A percentile compares a stretch with the other conserved stretches of the same genome.
These are phyloP conservation scores for Parauchenoglanis ngamensis DNA, from an alignment of 2,797 vertebrate species.

Conservation along the genomic window DNA sequence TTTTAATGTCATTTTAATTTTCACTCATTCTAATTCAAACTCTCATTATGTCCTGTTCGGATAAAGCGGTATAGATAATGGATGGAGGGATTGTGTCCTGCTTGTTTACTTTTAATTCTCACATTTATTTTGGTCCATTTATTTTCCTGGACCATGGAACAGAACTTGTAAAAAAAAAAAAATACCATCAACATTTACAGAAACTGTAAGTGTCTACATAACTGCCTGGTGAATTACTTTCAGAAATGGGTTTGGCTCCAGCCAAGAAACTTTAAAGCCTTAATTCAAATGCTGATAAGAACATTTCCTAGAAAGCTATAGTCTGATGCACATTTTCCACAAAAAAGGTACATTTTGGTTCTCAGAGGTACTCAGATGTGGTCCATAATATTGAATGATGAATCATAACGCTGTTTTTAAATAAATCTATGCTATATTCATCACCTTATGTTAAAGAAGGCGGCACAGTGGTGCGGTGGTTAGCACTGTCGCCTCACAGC, in stretches of 20 bases:
- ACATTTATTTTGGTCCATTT: not conserved
- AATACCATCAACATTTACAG: not conserved
- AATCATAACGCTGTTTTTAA: not conserved
- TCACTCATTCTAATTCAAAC: not conserved
- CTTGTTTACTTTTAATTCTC: not conserved
- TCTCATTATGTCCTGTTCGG: not conserved
- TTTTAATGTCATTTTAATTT: not conserved
- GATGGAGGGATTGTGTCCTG: too few relatives aligned
- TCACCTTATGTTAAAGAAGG: too few relatives aligned
- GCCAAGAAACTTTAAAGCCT: not conserved
- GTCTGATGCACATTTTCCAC: not conserved
- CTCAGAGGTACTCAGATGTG: too few relatives aligned
- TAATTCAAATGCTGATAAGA: not conserved
- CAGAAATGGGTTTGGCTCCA: not conserved
- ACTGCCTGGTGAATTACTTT: not conserved
- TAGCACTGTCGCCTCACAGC: too few relatives aligned
- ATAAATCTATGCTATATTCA: not conserved
- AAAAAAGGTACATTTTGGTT: not conserved
- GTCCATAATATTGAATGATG: not conserved
- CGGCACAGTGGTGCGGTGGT: too few relatives aligned
- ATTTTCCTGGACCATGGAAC: not conserved
- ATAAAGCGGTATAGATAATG: too few relatives aligned
- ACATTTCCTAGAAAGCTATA: not conserved
- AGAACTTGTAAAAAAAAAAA: not conserved
- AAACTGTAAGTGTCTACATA: conserved; percentile 7